Evolutionary conservation across 2,888 invertebrate genomes (phyloP).

Genomic region (Tipula helvola): DNA sequence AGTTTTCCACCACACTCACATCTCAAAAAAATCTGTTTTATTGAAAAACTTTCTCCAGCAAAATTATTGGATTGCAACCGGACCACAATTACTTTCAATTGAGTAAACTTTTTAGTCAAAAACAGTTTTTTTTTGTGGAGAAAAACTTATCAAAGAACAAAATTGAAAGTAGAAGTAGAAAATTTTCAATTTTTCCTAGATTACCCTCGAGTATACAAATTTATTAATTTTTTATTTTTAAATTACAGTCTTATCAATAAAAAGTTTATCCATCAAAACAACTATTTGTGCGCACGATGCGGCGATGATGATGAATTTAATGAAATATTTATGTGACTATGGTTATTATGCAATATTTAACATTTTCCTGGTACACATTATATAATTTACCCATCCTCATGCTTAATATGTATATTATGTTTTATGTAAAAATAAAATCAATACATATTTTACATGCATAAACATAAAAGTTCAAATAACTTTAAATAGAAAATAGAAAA

Average conservation of each 20-base stretch:
- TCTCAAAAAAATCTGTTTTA: neutral
- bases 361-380: neutral
- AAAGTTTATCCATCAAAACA: too few relatives aligned
- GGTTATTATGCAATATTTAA: too few relatives aligned
- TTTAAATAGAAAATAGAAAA: neutral
- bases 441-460: neutral
- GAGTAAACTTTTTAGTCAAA: neutral
- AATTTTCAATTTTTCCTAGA: neutral
- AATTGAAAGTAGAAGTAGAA: neutral
- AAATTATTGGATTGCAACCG: neutral
- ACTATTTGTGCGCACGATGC: too few relatives aligned
- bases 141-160: neutral
- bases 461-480: neutral
- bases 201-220: neutral
- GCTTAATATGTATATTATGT: neutral
- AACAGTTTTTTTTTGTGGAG: neutral
- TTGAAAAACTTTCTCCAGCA: neutral
- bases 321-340: too few relatives aligned
- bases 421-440: neutral
- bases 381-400: neutral
- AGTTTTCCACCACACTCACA: neutral
- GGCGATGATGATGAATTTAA: too few relatives aligned
- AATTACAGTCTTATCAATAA: too few relatives aligned
- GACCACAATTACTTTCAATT: neutral
- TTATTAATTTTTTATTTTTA: neutral